Evolutionary conservation across 1,140 invertebrate species (phyloP), one percentile per base, ranked within the genome.

Genomic region (Aphelenchoides fujianensis): DNA sequence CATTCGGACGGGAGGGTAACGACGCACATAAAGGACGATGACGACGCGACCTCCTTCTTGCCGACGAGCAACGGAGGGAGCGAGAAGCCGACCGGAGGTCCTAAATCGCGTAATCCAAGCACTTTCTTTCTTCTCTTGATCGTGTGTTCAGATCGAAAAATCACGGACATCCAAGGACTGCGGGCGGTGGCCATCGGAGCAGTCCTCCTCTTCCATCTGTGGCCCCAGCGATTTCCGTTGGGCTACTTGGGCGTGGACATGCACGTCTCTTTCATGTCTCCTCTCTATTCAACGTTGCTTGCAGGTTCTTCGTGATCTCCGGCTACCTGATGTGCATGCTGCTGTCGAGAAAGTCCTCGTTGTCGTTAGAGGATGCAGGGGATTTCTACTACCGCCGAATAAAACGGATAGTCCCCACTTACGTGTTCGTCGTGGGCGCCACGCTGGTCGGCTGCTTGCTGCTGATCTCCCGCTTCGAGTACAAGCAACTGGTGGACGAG

Each of bases 341-440:
- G 5, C 7, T 59, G 55, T 7, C 5, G 7, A 27, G 55, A 59
- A 59, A 59, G 55, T 7, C 5, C 5, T 5, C 5, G 34, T 7
- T 59, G 5, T 30, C 55, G 19, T 7, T 59, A 16, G 19, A 5
- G 12, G 55, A 59, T 19, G 28, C 55, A 5, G 3, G 19, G 5
- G 3, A 73, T 3, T 70, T 70, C 68, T 70, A 70, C 53, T 28
- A 71, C 9, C 68, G 68, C 3, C 68, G 68, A 19, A 12, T 70
- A 23, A 72, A 71, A 34, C 12, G 68, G 37, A 70, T 70, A 19
- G 68, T 70, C 3, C 68, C 68, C 5, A 72, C 36, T 71, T 70
- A 69, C 32, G 7, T 70, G 68, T n/a, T 70, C 19, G 68, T 70
- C 27, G 36, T 71, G 7, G 9, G 19, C 53, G 7, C 28, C 12